These are phyloP conservation scores for Agriopis leucophaearia DNA, from an alignment of 2,888 invertebrate genomes.

Conservation along the genomic window DNA sequence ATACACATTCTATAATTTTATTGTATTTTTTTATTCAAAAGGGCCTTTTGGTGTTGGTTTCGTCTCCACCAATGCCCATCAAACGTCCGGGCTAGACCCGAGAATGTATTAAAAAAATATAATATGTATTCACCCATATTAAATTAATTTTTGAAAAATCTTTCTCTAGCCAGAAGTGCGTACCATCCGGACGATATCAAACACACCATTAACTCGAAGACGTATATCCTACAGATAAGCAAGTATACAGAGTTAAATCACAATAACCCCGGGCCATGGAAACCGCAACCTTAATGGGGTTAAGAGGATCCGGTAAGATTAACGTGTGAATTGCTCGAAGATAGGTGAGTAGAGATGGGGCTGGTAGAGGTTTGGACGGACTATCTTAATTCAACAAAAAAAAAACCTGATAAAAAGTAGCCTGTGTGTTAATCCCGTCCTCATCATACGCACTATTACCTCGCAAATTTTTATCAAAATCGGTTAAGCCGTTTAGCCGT, in stretches of 20 bases:
- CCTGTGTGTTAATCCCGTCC: no score
- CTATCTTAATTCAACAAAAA: neutral
- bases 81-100: no score
- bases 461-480: no score
- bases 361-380: slow-evolving; percentile 3
- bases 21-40: no score
- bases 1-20: no score
- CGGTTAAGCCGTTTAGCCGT: no score
- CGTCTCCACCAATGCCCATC: no score
- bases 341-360: slow-evolving; percentile 32
- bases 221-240: slow-evolving; percentile 33
- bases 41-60: no score
- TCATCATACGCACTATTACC: no score
- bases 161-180: neutral
- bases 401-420: neutral
- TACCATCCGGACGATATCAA: slow-evolving; percentile 5
- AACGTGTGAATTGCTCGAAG: slow-evolving; percentile 33
- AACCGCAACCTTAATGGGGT: slow-evolving; percentile 48
- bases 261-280: slow-evolving; percentile 45
- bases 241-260: slow-evolving; percentile 43
- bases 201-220: slow-evolving; percentile 19
- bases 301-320: slow-evolving; percentile 47
- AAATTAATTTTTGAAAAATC: neutral
- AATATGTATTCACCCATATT: neutral
- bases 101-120: no score